Base-by-base conservation (phyloP, 2,888 invertebrate genomes). In the Heliconius erato region DNA sequence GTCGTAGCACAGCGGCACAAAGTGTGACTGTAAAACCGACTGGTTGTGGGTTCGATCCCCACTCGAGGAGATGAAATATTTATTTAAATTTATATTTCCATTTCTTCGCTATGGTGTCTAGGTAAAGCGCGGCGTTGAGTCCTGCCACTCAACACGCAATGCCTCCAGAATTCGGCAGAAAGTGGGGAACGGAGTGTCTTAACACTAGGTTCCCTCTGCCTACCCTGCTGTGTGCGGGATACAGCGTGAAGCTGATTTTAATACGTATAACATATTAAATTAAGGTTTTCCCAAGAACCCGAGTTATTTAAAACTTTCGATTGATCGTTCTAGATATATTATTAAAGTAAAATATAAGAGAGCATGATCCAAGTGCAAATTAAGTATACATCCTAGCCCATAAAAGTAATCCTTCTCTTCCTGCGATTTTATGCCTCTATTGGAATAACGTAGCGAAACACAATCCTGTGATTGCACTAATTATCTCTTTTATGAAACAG, bases 321-420 rank as follows among this genome's bases (percentile, higher is more conserved):
- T 86, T 88, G 85, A 91, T 92, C 90, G 91, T 91, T 94, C 94
- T 91, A 88, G 91, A 89, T 90, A 90, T 74, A 54, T 76, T 63
- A 26, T 88, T 89, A 90, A 90, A 90, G 91, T 91, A 91, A 92
- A 93, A 91, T 81, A 91, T 91, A 89, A 90, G 93, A 7, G 94
- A 93, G 93, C 92, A 91, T 90, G 86, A 85, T 90, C 92, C 92
- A 90, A 94, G 91, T 91, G 90, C 91, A 92, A 91, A 92, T 91
- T 92, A 91, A 87, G 90, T 90, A 90, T 89, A 91, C 88, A 91
- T 92, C 92, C 92, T 89, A 80, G 89, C 89, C 92, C 92, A 91
- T 95, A 94, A 95, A 94, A 89, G 88, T 89, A 87, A 88, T 88
- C 86, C 87, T 79, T 86, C 87, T 90, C 90, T 93, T 94, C 93